Base-by-base conservation (phyloP, 2,113 vertebrate genomes). In the Pelecanus crispus region DNA sequence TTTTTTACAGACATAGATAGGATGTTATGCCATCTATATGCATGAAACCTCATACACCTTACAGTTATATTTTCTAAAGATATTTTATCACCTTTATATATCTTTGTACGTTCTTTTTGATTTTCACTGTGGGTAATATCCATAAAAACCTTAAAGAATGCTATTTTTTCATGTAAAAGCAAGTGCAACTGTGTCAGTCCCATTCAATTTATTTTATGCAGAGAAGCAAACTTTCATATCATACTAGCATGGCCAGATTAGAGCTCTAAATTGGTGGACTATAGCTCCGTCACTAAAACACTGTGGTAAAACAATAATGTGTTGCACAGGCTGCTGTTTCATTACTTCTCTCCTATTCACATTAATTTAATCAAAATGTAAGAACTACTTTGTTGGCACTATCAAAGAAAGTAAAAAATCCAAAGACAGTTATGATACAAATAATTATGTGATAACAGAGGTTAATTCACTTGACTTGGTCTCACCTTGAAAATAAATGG, bases 321-420 rank as follows among this genome's bases (percentile, higher is more conserved):
- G 70, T 77, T 97, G 25, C 62, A 81, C 83, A 86, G 91, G 67
- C 67, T 97, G 65, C 67, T 97, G 67, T 96, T 97, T 95, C 92
- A 45, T 95, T 95, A 24, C 75, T 97, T 90, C 81, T 94, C 14
- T 94, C 68, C 84, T 94, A 74, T 95, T 96, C 91, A 89, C 59
- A 95, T 87, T 95, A 94, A 94, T 94, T 96, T 96, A 95, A 87
- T 94, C 50, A 94, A 97, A 97, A 96, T 96, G 24, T 81, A 97
- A 95, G 67, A 96, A n/a, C 3, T 80, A 85, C 40, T 96, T 94
- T 93, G 67, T 94, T 93, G 58, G 40, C 96, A 82, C 81, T 95
- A 90, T 72, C 56, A 90, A 94, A 94, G 70, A 70, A 72, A 91
- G 15, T 50, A 86, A 96, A 91, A 79, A 86, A 96, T 44, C 34